Base-by-base conservation (phyloP, 1,140 invertebrate genomes). In the Drusus annulatus region DNA sequence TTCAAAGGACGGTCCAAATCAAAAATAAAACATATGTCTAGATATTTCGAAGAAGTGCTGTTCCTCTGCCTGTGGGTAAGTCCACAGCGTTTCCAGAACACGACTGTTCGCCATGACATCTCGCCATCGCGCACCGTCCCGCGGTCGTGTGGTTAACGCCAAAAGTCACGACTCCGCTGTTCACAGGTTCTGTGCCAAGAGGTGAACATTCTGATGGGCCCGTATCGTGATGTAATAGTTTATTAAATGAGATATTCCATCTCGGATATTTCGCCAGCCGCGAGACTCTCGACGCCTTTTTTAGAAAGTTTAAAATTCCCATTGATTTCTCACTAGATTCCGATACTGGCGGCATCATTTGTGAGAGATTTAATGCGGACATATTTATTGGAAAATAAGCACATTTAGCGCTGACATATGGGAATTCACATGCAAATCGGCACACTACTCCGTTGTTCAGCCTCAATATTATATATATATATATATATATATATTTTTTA, bases 221-320 rank as follows among this genome's bases (percentile, higher is more conserved):
- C 31, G 74, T 60, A 36, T 78, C 80, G 80, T 81, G 80, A 81
- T 74, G 80, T 78, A 81, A 81, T 73, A 75, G 80, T 73, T 81
- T 81, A 81, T 78, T 81, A 81, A 81, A 74, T 58, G 80, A 76
- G 80, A 71, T 71, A 69, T 58, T 77, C 36, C 79, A 31, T 73
- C 71, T 45, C n/a, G 63, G 52, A 56, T 69, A 25, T 78, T 78
- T 51, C 75, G 58, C 75, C 75, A 19, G 60, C 75, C 58, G 75
- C 75, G 75, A 77, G 62, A 80, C 58, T 80, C 75, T 80, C 71
- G 31, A 80, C 78, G 68, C 69, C 69, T 80, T 80, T 71, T 77
- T 77, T 81, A 81, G 80, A 81, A 81, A 81, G 80, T 81, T 45
- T 13, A 31, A 63, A 77, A 77, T 17, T 68, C 19, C 56, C 75